Percentiles rank a stretch among this genome's conserved stretches.
These are phyloP conservation scores for Arctopsyche grandis DNA, from an alignment of 1,140 invertebrate species.

Conservation along the genomic window DNA sequence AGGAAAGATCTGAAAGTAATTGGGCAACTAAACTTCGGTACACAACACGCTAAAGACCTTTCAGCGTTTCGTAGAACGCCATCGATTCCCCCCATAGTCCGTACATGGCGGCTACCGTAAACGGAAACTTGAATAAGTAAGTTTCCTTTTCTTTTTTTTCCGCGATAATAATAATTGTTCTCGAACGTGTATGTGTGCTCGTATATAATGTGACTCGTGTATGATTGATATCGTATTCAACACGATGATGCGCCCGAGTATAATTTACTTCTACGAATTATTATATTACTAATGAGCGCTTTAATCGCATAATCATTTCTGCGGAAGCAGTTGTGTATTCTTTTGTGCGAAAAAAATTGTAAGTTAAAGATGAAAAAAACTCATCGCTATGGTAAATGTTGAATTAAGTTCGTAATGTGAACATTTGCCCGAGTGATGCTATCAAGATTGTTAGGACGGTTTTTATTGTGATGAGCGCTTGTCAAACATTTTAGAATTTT, in stretches of 20 bases:
- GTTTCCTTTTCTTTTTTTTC: background rate
- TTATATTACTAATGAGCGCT: conserved; percentile 7
- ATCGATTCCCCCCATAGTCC: background rate
- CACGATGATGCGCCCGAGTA: conserved; percentile 11
- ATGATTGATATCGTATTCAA: conserved; percentile 22
- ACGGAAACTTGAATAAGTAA: background rate
- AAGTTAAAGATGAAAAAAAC: background rate
- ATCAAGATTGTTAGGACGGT: conserved; percentile 3
- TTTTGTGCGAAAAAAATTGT: conserved; percentile 9
- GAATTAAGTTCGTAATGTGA: conserved; percentile 14
- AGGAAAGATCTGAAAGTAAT: conserved; percentile 34
- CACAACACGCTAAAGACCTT: background rate
- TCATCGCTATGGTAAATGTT: conserved; percentile 24
- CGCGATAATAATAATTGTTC: background rate
- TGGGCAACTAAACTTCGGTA: conserved; percentile 10
- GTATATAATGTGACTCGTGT: background rate
- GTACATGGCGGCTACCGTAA: background rate
- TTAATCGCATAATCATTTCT: conserved; percentile 27
- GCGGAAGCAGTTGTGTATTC: conserved; percentile 2
- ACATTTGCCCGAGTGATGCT: conserved; percentile 3
- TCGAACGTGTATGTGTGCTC: background rate
- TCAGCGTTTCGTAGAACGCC: background rate
- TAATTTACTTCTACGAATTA: conserved; percentile 30
- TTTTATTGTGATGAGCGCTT: background rate
- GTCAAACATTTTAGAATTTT: background rate